Percentiles rank a stretch among this genome's conserved stretches.
Evolutionary conservation across 2,888 invertebrate species (phyloP).

Genomic region (Eumacrocentrus americanus): DNA sequence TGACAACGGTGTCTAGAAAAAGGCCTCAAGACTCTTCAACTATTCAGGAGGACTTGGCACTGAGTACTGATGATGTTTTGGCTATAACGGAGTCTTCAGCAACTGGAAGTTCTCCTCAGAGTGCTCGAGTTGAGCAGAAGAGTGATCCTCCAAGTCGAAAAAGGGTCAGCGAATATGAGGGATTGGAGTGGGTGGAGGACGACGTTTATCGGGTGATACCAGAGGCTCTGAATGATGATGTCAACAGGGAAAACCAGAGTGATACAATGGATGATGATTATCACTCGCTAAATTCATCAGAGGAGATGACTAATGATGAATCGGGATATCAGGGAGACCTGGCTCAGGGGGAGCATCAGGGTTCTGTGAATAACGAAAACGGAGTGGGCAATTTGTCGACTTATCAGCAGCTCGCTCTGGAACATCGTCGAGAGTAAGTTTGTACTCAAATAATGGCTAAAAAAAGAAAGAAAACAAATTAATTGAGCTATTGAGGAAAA

Average conservation of each 20-base stretch:
- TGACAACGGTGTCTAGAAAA: background rate
- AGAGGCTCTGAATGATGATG: slow-evolving; percentile 46
- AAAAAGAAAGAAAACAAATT: background rate
- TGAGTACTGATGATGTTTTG: background rate
- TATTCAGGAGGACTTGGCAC: background rate
- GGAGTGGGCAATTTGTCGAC: slow-evolving; percentile 44
- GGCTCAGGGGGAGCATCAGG: slow-evolving; percentile 11
- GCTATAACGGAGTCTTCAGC: background rate
- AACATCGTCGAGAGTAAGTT: slow-evolving; percentile 54
- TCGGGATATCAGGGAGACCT: background rate
- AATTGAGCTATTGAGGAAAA: no score
- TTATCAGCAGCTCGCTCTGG: slow-evolving; percentile 46
- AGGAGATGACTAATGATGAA: background rate
- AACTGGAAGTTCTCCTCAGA: background rate
- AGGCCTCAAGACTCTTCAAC: background rate
- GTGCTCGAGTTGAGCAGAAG: background rate
- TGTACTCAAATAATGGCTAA: no score
- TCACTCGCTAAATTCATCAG: no score
- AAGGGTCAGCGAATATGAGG: slow-evolving; percentile 49
- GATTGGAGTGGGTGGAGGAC: slow-evolving; percentile 57
- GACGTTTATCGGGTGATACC: slow-evolving; percentile 58
- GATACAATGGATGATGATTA: no score
- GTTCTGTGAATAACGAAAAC: slow-evolving; percentile 4
- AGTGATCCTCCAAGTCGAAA: background rate
- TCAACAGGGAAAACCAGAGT: slow-evolving; percentile 28